Conservation (phyloP, 2,888 invertebrate species). For the Oscheius sp. region DNA sequence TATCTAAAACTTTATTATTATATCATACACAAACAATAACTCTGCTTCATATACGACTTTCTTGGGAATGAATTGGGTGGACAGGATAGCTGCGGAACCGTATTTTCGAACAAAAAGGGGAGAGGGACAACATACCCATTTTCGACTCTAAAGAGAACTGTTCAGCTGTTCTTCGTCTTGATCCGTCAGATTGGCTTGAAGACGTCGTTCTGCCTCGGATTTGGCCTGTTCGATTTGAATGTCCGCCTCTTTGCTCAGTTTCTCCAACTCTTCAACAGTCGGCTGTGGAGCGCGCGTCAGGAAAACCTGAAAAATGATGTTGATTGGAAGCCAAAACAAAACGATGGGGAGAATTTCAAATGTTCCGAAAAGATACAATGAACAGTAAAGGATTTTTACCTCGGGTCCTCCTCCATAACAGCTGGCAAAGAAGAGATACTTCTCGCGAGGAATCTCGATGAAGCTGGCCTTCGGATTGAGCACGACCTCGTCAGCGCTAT, state of each 20-base stretch:
- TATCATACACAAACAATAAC: not conserved
- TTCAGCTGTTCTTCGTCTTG: not conserved
- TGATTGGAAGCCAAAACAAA: not conserved
- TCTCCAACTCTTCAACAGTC: conserved; percentile 4
- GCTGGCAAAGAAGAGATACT: conserved; percentile 10
- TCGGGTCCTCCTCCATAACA: conserved; percentile 36
- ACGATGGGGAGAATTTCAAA: too few species aligned
- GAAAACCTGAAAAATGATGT: conserved; percentile 24
- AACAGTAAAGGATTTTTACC: conserved; percentile 3
- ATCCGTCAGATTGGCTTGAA: not conserved
- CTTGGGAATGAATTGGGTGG: not conserved
- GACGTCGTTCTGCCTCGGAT: conserved; percentile 2
- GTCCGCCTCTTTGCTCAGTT: conserved; percentile 16
- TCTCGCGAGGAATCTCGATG: conserved; percentile 16
- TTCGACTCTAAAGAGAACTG: conserved; percentile 3
- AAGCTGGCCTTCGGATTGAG: conserved; percentile 24
- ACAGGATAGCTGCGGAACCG: not conserved
- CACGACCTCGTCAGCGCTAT: not conserved
- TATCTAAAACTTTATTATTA: not conserved
- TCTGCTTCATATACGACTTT: not conserved
- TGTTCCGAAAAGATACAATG: too few species aligned
- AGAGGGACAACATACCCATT: not conserved
- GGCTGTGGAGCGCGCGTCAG: conserved; percentile 5
- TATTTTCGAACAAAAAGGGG: not conserved
- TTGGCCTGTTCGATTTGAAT: conserved; percentile 12